Base-by-base conservation (phyloP, 64 coral and sea anemone species). In the Stichodactyla helianthus region DNA sequence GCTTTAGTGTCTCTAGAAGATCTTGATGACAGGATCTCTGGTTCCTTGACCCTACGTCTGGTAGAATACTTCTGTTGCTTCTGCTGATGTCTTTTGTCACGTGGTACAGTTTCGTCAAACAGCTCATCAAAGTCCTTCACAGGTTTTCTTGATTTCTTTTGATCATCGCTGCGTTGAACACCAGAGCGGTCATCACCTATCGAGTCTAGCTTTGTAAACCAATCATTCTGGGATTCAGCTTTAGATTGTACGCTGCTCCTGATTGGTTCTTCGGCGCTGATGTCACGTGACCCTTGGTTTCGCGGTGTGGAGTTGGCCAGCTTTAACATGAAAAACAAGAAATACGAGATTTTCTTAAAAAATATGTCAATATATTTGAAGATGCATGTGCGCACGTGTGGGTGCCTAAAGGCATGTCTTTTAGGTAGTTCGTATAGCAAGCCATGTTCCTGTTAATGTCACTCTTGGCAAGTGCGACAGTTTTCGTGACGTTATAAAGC, bases 91-190 rank as follows among this genome's bases (percentile, higher is more conserved):
- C 35, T 44, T 3, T 44, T 44, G 35, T 44, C 35, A 44, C 35
- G 35, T 44, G 78, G 78, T 11, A 51, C n/a, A 81, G 35, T 44
- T 51, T 81, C 15, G 16, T 51, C 12, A 81, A 81, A 81, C 12
- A 52, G 16, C 50, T 81, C 78, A 54, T 81, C 78, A 51, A 81
- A 74, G 23, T 74, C 25, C 26, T 74, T 74, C 25, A 74, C 68
- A 31, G 22, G 68, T 27, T 13, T 23, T 23, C 27, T 74, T 16
- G 52, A 19, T 81, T 81, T 51, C 27, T 81, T 2, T 81, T 20
- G 50, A 54, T 81, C 52, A 54, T 54, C 20, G 9, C 62, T 51
- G 78, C 52, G 78, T 1, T 44, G 35, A 18, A 14, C 10, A 54
- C 50, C 22, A 16, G 77, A 31, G 0, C 50, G 77, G 11, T 14